Conservation (phyloP, 2,797 vertebrate genomes). For the Myotis pilosus region DNA sequence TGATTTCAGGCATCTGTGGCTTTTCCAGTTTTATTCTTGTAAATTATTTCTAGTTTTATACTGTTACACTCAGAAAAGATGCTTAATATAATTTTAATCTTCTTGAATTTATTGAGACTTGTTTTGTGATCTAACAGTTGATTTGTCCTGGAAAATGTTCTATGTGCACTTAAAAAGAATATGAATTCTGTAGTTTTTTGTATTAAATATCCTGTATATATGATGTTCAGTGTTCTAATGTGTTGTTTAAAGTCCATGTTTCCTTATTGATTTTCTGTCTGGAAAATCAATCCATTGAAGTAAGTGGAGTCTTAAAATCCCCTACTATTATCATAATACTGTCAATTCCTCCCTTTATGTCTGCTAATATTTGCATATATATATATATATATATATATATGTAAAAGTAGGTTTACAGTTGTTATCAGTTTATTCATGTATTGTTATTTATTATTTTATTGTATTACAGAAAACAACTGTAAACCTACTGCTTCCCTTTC, state of each 20-base stretch:
- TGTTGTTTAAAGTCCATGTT: background rate
- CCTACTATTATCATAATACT: background rate
- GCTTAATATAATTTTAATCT: background rate
- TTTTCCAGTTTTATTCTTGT: background rate
- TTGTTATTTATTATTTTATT: background rate
- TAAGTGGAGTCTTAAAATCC: background rate
- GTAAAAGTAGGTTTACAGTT: background rate
- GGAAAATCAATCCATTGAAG: background rate
- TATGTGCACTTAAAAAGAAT: background rate
- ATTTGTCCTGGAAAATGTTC: background rate
- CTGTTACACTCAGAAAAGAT: background rate
- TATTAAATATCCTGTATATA: background rate
- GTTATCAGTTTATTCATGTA: background rate
- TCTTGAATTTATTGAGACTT: background rate
- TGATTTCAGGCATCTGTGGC: background rate
- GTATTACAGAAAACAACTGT: background rate
- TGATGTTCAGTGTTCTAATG: background rate
- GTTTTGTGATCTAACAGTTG: background rate
- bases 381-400: background rate
- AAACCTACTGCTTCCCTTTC: background rate
- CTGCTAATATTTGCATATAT: background rate
- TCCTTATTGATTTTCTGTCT: background rate
- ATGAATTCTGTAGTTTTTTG: background rate
- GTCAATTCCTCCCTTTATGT: background rate
- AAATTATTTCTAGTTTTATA: background rate